phyloP scores from a whole-genome alignment of 2,888 invertebrate species.

The Serrognathus titanus region DNA sequence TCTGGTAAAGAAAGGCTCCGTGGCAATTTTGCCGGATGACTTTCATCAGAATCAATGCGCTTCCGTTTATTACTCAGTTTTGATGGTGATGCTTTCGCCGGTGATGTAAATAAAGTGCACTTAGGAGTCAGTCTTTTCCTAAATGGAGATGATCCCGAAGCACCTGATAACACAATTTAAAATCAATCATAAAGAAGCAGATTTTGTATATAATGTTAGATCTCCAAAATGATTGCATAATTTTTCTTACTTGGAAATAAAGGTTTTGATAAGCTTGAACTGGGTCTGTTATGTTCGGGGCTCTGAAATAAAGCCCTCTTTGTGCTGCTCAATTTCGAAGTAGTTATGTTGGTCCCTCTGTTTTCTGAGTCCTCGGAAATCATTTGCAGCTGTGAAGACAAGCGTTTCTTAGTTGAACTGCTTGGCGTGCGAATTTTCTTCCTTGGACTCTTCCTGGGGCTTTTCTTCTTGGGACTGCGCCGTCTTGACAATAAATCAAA shows the following conservation, averaged over 20 bases:
- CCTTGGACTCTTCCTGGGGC: slow-evolving; percentile 58
- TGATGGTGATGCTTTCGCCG: slow-evolving; percentile 46
- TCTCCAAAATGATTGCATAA: no score
- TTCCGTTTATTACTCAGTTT: slow-evolving; percentile 51
- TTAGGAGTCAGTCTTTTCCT: slow-evolving; percentile 53
- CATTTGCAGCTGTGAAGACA: slow-evolving; percentile 24
- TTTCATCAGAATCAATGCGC: slow-evolving; percentile 46
- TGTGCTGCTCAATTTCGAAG: slow-evolving; percentile 36
- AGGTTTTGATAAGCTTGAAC: slow-evolving; percentile 9
- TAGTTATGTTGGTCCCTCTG: slow-evolving; percentile 18
- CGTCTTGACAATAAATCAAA: slow-evolving; percentile 43
- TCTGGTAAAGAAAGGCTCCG: slow-evolving; percentile 53
- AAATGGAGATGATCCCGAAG: slow-evolving; percentile 32
- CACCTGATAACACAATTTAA: slow-evolving; percentile 11
- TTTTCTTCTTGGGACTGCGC: slow-evolving; percentile 48
- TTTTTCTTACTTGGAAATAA: slow-evolving; percentile 15
- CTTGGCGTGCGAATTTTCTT: slow-evolving; percentile 54
- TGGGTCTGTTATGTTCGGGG: slow-evolving; percentile 48
- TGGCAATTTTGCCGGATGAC: slow-evolving; percentile 50
- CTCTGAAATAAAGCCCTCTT: slow-evolving; percentile 75
- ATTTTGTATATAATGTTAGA: no score
- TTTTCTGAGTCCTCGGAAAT: slow-evolving; percentile 31
- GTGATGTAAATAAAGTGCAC: slow-evolving; percentile 63
- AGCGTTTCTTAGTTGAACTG: slow-evolving; percentile 59
- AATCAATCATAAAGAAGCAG: not conserved